These are phyloP conservation scores for Drosophila atroscutellata DNA, from an alignment of 2,888 invertebrate species.

Conservation along the genomic window DNA sequence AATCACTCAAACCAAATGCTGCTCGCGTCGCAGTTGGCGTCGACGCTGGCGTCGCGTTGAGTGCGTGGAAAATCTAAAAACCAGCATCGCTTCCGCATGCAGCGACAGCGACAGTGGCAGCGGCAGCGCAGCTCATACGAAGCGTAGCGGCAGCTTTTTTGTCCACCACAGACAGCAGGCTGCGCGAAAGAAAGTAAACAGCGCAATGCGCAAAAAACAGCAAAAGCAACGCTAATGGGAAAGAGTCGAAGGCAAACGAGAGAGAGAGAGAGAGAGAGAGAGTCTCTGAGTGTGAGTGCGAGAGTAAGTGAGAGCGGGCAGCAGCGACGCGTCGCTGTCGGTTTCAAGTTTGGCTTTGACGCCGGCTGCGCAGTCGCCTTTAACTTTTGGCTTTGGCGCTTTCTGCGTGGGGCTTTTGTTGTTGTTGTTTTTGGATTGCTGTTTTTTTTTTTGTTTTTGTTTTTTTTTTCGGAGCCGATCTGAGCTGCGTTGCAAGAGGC, in stretches of 20 bases:
- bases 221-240: constrained; percentile 27
- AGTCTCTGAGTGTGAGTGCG: constrained; percentile 4
- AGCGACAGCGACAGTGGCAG: constrained; percentile 25
- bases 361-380: constrained; percentile 63
- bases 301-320: constrained; percentile 24
- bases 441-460: constrained; percentile 15
- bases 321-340: constrained; percentile 38
- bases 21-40: constrained; percentile 15
- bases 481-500: constrained; percentile 73
- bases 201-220: constrained; percentile 72
- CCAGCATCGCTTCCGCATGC: constrained; percentile 65
- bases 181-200: constrained; percentile 78
- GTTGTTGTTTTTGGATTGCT: constrained; percentile 15
- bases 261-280: constrained; percentile 8
- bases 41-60: background rate
- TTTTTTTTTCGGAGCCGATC: constrained; percentile 53
- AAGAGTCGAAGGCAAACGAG: constrained; percentile 38
- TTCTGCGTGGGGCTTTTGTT: constrained; percentile 64
- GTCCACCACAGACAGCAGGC: constrained; percentile 51
- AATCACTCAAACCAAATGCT: constrained; percentile 41
- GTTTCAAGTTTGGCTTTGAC: constrained; percentile 76
- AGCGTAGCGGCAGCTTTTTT: constrained; percentile 57
- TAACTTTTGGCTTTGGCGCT: constrained; percentile 57
- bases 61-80: constrained; percentile 56
- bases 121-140: constrained; percentile 54